Base-by-base conservation (phyloP, 2,797 vertebrate genomes). In the Mionectes olivaceus region DNA sequence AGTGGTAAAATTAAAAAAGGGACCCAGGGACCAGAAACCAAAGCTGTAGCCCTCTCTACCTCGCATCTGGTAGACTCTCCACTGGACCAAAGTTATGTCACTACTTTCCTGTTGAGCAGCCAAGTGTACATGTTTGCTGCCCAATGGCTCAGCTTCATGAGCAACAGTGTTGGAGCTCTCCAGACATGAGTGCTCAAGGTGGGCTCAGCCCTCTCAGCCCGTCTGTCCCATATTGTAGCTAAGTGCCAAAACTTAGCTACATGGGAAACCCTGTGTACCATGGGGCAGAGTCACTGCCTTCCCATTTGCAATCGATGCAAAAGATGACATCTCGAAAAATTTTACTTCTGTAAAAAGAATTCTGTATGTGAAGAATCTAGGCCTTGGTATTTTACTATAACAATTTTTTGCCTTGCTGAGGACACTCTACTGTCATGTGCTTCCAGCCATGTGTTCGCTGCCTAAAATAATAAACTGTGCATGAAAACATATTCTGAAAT, bases 141-240 rank as follows among this genome's bases (percentile, higher is more conserved):
- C 24, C 53, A n/a, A 16, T 0, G 1, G 23, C 64, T 76, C 56
- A 50, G 27, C 27, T 39, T 17, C n/a, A 17, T 22, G 27, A 67
- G 17, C 10, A 67, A 6, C 25, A 49, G 11, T 7, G 19, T 2
- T 65, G 65, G 30, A 78, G 12, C 7, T 61, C 43, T 61, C 47
- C 21, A 39, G 43, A 49, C 0, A 6, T 5, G 0, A 30, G 23
- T 22, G 28, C 57, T 75, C 39, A 67, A 16, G 6, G 22, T n/a
- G 17, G 15, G 22, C 44, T 68, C 28, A 85, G 49, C 19, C 56
- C 4, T 9, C 24, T 55, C 21, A 69, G 11, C 43, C 46, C 10
- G 60, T 49, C 41, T 44, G 12, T 67, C 18, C 14, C 7, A 8
- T 67, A 55, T 41, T 47, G 25, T 76, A 9, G 11, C 5, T 44